Evolutionary conservation across 2,113 vertebrate genomes (phyloP), one percentile per base, ranked within the genome.

Genomic region (Barbus barbus): DNA sequence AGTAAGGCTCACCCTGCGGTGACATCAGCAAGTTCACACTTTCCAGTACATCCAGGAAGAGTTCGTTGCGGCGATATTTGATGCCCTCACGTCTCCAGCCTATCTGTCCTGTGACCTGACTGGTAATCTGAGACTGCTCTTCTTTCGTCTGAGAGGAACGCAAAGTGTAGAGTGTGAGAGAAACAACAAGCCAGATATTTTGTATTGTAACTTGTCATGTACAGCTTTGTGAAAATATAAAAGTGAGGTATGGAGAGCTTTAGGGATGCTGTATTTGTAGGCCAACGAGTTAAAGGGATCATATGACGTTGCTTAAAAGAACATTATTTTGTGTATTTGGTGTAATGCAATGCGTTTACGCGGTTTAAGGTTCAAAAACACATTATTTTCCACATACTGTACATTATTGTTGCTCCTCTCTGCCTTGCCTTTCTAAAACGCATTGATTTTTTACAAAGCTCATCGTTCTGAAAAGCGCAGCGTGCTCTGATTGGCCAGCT

Each of bases 91-190:
- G 97, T 78, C 98, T 94, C 98, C 98, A 99, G 88, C 98, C 98
- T 24, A 99, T 99, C 94, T 99, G 98, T n/a, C 98, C 98, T 0
- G 98, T 99, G 92, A 99, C 98, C 93, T 99, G 98, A 93, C 97
- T 99, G 83, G 98, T 99, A 94, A 99, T 99, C 94, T 99, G 98
- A 85, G 98, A 98, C 91, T 99, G 98, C 82, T 99, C 98, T 91
- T 99, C 98, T 93, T 99, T 99, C 85, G 97, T 99, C 98, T 99
- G 90, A 48, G 78, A 67, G 13, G 11, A 86, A 63, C 91, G 87
- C 90, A 90, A 85, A 78, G 87, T 88, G 86, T 76, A 26, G 24
- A 5, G n/a, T 5, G 26, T 73, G n/a, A 88, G 83, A 89, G 82
- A 87, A 88, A 92, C 87, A 90, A 78, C 5, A 22, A 65, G 18